Base-by-base conservation (phyloP, 2,113 vertebrate genomes). In the Rattus rattus region DNA sequence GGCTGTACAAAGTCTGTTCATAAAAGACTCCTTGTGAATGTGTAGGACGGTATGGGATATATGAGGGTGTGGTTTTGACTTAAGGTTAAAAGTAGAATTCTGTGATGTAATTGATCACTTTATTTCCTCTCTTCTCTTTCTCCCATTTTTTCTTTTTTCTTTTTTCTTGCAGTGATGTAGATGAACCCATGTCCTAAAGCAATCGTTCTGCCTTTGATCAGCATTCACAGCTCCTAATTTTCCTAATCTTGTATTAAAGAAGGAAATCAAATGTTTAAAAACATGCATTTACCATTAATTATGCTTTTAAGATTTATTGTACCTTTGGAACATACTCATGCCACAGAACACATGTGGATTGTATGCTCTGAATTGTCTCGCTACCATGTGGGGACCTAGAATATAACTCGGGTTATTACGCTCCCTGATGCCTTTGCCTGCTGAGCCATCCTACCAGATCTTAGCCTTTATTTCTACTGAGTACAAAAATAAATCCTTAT, bases 381-480 rank as follows among this genome's bases (percentile, higher is more conserved):
- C 54, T 22, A n/a, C 33, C 33, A n/a, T 43, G 7, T 43, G 11
- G 10, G 20, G 12, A 28, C 20, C 12, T 28, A 43, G n/a, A 5
- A 43, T 43, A 2, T 16, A 84, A 19, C 59, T 85, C 56, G 1
- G 83, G 26, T 19, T n/a, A 9, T 84, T n/a, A 84, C 7, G 14
- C 59, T 63, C 14, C 16, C 9, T 30, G 81, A 26, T 26, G 12
- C 5, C 24, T 63, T 61, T 47, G 61, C 16, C 43, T 12, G 43
- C 43, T 52, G 10, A 14, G 63, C 11, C 47, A 70, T 54, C 47
- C 36, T 67, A 69, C 30, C 43, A 13, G 47, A 11, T 65, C 19
- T 20, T n/a, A 87, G 85, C 65, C 65, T 94, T 24, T 73, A 76
- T 95, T 72, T 76, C 73, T 77, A 56, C 72, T 14, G 93, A 63